Evolutionary conservation across 2,797 vertebrate species (phyloP), one percentile per base, ranked within the genome.

Genomic region (Lithobates sylvaticus): DNA sequence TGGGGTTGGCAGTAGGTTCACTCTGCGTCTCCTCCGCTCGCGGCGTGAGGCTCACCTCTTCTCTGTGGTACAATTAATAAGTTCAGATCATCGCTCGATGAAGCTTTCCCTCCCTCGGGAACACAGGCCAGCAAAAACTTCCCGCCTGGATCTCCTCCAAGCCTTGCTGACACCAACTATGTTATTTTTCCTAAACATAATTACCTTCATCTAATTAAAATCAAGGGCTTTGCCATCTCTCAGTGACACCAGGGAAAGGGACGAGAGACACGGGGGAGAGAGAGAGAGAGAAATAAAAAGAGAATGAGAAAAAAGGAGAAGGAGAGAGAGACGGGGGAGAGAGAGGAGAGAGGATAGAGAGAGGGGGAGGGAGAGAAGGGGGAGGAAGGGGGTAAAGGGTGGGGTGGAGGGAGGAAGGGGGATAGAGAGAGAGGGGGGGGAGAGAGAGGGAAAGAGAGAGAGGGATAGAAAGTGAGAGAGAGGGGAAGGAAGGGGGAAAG

Each of bases 171-270:
- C 2, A 0, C 0, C 5, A 88, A 74, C 79, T 26, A 75, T 9
- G 89, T 82, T 75, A n/a, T 89, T 74, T 84, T 18, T 76, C 18
- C 75, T 44, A 0, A 0, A 90, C 81, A 85, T 88, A 90, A 90
- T 91, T 89, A 90, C 89, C 23, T 71, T 76, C 89, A 0, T 2
- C 89, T 91, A 90, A 90, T 93, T 92, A 90, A 89, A 88, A 87
- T 68, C 73, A 23, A 54, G 84, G 83, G 67, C 0, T 0, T 0
- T 78, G 86, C 89, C 86, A 88, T 88, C 78, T 81, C 86, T 91
- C 90, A 89, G 65, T 88, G 90, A 68, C 73, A 83, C 15, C 26
- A 16, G n/a, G 61, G 61, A 65, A 65, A 81, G 78, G 70, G 54
- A 27, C 3, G 12, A 65, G 61, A 29, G 61, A 44, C 21, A 10